Base-by-base conservation (phyloP, 2,888 invertebrate species). In the Thecophora atra region DNA sequence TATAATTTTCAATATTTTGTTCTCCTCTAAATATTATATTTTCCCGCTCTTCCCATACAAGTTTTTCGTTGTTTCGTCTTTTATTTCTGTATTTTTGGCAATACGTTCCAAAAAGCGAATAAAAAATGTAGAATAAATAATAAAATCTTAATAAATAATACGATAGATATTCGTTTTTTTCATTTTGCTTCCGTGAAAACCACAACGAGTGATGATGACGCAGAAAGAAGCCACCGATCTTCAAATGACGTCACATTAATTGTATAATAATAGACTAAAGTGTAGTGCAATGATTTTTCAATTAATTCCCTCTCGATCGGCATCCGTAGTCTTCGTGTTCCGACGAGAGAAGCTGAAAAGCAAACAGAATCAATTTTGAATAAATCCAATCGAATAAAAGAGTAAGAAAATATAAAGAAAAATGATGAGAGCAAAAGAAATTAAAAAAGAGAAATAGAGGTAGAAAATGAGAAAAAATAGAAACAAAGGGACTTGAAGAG, bases 201-300 rank as follows among this genome's bases (percentile, higher is more conserved):
- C 13, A n/a, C 47, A 11, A n/a, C 11, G 47, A 37, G 6, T 37
- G 37, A 54, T n/a, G 54, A 54, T 54, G 54, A 54, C 24, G 58
- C 28, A 24, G 26, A 58, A 58, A 24, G 26, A 24, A 26, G 24
- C 58, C n/a, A n/a, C n/a, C n/a, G n/a, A n/a, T n/a, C n/a, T n/a
- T n/a, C n/a, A n/a, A 58, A 58, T 58, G 58, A 58, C 58, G 58
- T 58, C 58, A 58, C 58, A 58, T 15, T 26, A 28, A 4, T 24
- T 58, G 5, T 17, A n/a, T n/a, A n/a, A n/a, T n/a, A 47, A n/a
- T 47, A 17, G n/a, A 5, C 17, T 47, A n/a, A 47, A 15, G 4
- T 47, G n/a, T n/a, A 3, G n/a, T 17, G 47, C 47, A 3, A 47
- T 47, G 47, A 47, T 47, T 47, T 37, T 47, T n/a, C 47, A 4